These are phyloP conservation scores for Phylloscopus trochiloides DNA, from an alignment of 2,113 vertebrate species.

Conservation along the genomic window DNA sequence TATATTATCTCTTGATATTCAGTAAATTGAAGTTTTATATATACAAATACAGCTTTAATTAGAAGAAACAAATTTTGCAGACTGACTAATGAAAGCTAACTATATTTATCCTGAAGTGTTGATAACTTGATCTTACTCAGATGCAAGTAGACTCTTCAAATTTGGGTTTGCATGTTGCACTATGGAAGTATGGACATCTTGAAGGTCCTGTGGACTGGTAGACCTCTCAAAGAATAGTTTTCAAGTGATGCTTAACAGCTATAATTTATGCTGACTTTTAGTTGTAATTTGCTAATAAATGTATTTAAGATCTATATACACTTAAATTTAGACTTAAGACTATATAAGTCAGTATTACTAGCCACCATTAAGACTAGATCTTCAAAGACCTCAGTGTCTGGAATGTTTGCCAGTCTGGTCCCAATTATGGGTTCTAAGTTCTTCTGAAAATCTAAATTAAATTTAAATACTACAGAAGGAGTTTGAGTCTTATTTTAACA, in stretches of 20 bases:
- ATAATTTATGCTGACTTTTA: background rate
- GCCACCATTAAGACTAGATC: background rate
- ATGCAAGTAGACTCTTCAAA: background rate
- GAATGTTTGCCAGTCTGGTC: slow-evolving; percentile 15
- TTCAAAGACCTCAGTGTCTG: slow-evolving; percentile 11
- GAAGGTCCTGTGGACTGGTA: background rate
- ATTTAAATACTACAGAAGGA: slow-evolving; percentile 10
- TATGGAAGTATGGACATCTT: background rate
- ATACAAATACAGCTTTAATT: slow-evolving; percentile 2
- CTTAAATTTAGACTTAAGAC: background rate
- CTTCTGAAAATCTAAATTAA: slow-evolving; percentile 41
- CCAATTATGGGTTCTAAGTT: background rate
- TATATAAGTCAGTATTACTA: background rate
- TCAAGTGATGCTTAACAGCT: background rate
- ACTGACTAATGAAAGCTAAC: background rate
- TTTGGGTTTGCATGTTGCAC: background rate
- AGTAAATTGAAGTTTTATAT: slow-evolving; percentile 13
- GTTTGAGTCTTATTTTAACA: slow-evolving; percentile 5
- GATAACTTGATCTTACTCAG: slow-evolving; percentile 7
- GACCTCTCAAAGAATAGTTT: background rate
- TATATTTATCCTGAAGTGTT: background rate
- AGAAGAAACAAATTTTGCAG: slow-evolving; percentile 13
- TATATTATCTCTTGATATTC: slow-evolving; percentile 41
- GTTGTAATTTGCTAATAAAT: background rate
- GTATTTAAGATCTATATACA: background rate